Percentiles rank a stretch among this genome's conserved stretches.
Conservation (phyloP, 2,797 vertebrate species). For the Cheirogaleus major region DNA sequence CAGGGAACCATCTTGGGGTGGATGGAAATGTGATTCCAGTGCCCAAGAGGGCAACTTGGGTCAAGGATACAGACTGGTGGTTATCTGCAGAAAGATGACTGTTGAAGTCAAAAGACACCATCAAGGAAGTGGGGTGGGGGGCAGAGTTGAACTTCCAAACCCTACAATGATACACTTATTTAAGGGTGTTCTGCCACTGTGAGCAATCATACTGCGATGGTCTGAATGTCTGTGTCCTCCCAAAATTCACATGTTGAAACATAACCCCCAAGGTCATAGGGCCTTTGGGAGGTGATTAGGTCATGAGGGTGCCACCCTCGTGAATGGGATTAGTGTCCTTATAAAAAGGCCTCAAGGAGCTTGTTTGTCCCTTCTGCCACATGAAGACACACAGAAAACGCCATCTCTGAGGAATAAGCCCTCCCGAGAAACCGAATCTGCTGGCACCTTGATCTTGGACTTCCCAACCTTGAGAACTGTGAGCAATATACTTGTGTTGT, state of each 20-base stretch:
- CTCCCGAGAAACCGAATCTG: neutral
- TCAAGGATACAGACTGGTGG: neutral
- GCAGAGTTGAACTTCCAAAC: neutral
- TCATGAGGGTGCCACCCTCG: neutral
- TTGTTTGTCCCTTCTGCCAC: neutral
- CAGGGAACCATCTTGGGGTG: neutral
- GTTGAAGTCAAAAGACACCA: neutral
- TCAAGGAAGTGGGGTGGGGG: neutral
- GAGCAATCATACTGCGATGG: neutral
- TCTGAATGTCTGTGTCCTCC: neutral
- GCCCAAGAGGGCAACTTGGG: neutral
- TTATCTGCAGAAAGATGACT: neutral
- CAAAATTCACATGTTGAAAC: neutral
- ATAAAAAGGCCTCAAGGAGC: neutral
- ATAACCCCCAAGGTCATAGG: neutral
- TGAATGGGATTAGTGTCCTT: neutral
- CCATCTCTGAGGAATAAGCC: neutral
- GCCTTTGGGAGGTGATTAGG: neutral
- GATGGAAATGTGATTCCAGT: neutral
- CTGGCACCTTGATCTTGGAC: neutral
- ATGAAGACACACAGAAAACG: no score
- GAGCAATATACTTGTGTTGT: neutral
- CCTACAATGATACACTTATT: accelerated
- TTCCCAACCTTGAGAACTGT: neutral
- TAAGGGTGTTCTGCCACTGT: neutral